Evolutionary conservation across 2,113 vertebrate genomes (phyloP).

Genomic region (Myiagra hebetior): DNA sequence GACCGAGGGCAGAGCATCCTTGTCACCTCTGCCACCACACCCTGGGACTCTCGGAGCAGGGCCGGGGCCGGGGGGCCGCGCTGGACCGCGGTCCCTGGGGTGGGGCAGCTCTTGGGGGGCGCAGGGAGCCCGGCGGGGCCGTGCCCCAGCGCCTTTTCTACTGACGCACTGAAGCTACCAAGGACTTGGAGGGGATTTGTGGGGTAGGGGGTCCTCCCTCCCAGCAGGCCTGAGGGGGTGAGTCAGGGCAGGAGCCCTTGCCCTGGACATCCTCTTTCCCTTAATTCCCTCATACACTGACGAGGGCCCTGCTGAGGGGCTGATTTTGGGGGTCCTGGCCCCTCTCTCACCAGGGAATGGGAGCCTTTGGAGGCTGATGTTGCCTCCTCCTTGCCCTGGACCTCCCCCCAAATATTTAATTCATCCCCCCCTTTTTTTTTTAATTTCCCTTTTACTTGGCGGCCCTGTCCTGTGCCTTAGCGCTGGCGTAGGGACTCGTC

Average conservation of each 20-base stretch:
- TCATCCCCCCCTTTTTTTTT: neutral
- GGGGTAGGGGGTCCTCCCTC: neutral
- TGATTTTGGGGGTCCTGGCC: neutral
- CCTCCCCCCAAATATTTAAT: neutral
- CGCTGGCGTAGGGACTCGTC: neutral
- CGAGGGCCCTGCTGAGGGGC: neutral
- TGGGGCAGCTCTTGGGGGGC: neutral
- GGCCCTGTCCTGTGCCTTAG: slow-evolving; percentile 1
- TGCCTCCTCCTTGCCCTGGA: neutral
- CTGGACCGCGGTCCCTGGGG: neutral
- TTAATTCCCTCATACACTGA: neutral
- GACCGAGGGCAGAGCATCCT: neutral
- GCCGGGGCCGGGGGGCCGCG: neutral
- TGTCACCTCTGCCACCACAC: rapidly evolving
- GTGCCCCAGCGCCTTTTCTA: neutral
- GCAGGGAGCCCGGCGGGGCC: neutral
- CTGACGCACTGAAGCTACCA: neutral
- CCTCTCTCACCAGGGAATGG: neutral
- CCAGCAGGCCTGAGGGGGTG: slow-evolving; percentile 7
- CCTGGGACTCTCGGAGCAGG: neutral
- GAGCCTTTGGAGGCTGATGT: neutral
- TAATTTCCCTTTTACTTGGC: neutral
- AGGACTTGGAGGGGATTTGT: neutral
- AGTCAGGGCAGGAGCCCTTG: neutral
- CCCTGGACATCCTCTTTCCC: neutral